Conservation (phyloP, 2,113 vertebrate genomes). For the Corydoras sp. region DNA sequence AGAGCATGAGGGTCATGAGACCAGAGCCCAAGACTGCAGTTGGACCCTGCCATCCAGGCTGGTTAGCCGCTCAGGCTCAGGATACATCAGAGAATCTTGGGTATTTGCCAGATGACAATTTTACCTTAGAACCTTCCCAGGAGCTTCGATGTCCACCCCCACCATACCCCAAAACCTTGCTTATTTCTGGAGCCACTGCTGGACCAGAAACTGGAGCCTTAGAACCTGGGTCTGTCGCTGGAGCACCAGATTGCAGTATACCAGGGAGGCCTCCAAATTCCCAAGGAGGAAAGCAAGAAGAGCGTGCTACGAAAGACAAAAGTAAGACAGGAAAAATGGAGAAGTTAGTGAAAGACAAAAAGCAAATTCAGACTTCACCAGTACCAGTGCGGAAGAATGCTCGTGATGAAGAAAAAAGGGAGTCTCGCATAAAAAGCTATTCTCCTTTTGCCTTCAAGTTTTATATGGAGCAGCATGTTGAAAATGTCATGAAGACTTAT, state of each 20-base stretch:
- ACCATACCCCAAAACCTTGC: conserved; percentile 86
- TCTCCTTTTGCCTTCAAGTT: conserved; percentile 97
- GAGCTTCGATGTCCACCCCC: conserved; percentile 85
- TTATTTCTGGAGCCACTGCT: conserved; percentile 59
- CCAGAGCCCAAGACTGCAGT: conserved; percentile 95
- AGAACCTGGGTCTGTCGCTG: conserved; percentile 58
- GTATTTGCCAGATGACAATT: conserved; percentile 67
- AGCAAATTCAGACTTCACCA: conserved; percentile 94
- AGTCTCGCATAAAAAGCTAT: conserved; percentile 95
- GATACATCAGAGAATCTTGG: conserved; percentile 71
- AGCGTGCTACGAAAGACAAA: conserved; percentile 70
- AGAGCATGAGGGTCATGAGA: conserved; percentile 91
- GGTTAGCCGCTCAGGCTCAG: conserved; percentile 75
- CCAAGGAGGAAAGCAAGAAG: conserved; percentile 52
- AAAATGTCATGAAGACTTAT: conserved; percentile 96
- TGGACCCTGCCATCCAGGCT: conserved; percentile 88
- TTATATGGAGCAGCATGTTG: conserved; percentile 98
- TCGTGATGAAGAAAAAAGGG: conserved; percentile 89
- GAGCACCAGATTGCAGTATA: conserved; percentile 48
- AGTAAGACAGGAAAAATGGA: conserved; percentile 73
- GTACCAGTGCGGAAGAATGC: conserved; percentile 86
- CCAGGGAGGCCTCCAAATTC: conserved; percentile 35
- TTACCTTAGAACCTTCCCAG: conserved; percentile 71
- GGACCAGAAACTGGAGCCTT: conserved; percentile 63
- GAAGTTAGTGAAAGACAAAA: conserved; percentile 83